Evolutionary conservation across 2,797 vertebrate species (phyloP), one percentile per base, ranked within the genome.

Genomic region (Anisognathus igniventris): DNA sequence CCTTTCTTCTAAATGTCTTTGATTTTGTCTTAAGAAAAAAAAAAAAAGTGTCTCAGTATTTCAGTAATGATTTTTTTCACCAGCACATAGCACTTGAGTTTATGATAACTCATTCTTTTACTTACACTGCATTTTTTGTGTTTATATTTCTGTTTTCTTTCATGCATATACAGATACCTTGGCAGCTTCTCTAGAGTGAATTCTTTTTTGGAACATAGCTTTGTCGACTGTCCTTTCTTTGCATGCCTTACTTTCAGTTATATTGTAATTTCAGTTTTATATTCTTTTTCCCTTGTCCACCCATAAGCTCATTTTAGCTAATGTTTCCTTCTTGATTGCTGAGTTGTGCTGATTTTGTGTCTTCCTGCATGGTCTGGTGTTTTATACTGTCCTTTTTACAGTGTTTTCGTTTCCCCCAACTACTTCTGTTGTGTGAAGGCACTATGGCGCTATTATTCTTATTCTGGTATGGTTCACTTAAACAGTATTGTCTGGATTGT

Each of bases 291-390:
- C 39, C 39, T 62, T 64, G 60, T 93, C 88, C 73, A 83, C 72
- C 82, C 84, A 20, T 91, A 51, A 90, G 64, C 81, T 96, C 96
- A 93, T 97, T 97, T 95, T 95, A 96, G 93, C 83, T 74, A 64
- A 73, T 40, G 1, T 92, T 96, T 97, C 82, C 95, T 95, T 94
- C 85, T 94, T 73, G 71, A 57, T 92, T 81, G 56, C 84, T 73
- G 90, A 86, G 62, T 81, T 78, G 64, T 81, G 86, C 75, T 87
- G 64, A 61, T 87, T 78, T 64, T 85, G 53, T 93, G 83, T 64
- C 68, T 44, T 75, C 86, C 67, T 56, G n/a, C 8, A 53, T 37
- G 9, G 3, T 27, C 33, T 80, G 28, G 12, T 81, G 51, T 74
- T 39, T 82, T 61, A 16, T 40, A 25, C 22, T 54, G 22, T 66